Conservation (phyloP, 1,140 invertebrate genomes). For the Sycophaga agraensis region DNA sequence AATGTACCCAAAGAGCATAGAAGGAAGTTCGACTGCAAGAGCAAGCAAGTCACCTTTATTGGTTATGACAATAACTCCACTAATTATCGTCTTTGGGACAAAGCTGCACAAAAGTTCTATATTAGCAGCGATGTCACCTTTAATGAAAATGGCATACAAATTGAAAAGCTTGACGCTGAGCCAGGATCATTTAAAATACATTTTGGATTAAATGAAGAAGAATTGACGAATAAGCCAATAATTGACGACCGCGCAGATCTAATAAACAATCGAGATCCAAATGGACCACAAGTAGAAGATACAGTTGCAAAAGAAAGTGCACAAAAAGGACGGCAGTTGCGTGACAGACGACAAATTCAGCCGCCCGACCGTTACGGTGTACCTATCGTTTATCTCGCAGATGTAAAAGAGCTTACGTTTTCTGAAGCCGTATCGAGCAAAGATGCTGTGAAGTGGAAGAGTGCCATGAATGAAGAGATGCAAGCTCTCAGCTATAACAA, state of each 20-base stretch:
- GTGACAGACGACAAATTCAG: neutral
- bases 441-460: conserved; percentile 9
- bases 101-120: neutral
- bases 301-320: neutral
- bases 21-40: conserved; percentile 39
- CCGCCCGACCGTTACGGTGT: neutral
- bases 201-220: neutral
- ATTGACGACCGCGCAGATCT: neutral
- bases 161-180: neutral
- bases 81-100: conserved; percentile 25
- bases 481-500: conserved; percentile 17
- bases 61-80: conserved; percentile 23
- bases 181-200: neutral
- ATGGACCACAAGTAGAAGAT: neutral
- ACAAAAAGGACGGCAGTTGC: neutral
- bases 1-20: conserved; percentile 41
- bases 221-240: neutral
- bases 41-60: conserved; percentile 18
- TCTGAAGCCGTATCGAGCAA: neutral
- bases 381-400: neutral
- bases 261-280: neutral
- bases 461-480: conserved; percentile 20
- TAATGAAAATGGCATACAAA: neutral
- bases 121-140: conserved; percentile 12
- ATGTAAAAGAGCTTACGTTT: neutral